phyloP scores from a whole-genome alignment of 1,140 invertebrate species.

The Bombus confusus region DNA sequence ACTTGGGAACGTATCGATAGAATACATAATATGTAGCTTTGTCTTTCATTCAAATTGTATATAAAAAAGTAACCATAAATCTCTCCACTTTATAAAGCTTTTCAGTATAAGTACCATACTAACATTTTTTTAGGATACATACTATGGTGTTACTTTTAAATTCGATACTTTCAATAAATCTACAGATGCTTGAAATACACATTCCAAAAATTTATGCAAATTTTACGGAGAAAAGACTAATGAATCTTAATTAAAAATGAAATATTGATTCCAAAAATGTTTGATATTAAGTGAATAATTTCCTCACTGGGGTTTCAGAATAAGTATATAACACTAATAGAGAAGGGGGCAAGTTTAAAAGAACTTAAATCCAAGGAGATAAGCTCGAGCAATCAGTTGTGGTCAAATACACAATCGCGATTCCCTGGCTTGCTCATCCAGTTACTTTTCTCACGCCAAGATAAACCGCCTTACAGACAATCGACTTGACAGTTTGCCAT shows the following conservation, averaged over 20 bases:
- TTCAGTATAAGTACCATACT: too few species aligned
- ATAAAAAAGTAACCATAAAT: background rate
- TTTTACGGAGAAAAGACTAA: background rate
- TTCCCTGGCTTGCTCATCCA: background rate
- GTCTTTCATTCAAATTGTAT: background rate
- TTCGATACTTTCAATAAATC: too few species aligned
- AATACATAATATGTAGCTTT: background rate
- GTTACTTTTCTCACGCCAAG: conserved; percentile 1
- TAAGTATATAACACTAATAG: background rate
- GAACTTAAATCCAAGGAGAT: background rate
- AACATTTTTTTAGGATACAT: too few species aligned
- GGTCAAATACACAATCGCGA: background rate
- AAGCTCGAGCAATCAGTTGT: background rate
- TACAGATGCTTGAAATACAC: too few species aligned
- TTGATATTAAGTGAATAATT: background rate
- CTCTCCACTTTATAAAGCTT: background rate
- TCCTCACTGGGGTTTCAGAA: background rate
- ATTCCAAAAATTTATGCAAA: too few species aligned
- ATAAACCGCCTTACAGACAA: conserved; percentile 11
- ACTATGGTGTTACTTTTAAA: too few species aligned
- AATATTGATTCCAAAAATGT: background rate
- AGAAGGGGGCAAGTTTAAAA: background rate
- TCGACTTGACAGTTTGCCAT: conserved; percentile 41
- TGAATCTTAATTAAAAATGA: background rate
- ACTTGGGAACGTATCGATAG: background rate